phyloP scores from a whole-genome alignment of 2,113 vertebrate species.

The Brachyhypopomus occidentalis region DNA sequence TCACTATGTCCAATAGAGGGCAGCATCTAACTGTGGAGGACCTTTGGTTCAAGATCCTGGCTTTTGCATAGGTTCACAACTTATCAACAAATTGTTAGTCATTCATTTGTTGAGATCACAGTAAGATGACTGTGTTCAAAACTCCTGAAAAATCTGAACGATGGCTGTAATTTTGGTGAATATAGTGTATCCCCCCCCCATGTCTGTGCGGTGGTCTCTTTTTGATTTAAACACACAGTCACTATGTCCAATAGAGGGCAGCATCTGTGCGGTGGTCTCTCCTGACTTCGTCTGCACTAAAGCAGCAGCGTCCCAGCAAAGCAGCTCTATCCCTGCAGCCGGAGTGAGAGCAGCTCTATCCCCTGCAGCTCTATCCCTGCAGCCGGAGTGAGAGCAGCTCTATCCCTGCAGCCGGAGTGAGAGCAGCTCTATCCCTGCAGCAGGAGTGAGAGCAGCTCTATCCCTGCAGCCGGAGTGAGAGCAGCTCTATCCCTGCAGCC shows the following conservation, averaged over 20 bases:
- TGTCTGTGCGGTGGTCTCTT: not conserved
- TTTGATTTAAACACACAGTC: not conserved
- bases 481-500: no score
- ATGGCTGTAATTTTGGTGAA: no score
- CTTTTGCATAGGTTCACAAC: not conserved
- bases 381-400: no score
- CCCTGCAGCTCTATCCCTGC: no score
- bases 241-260: constrained; percentile 56
- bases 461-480: no score
- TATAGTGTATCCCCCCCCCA: no score
- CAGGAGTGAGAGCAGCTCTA: no score
- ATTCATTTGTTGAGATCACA: not conserved
- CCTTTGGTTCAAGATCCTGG: not conserved
- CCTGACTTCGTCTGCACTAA: no score
- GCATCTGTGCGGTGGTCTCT: constrained; percentile 19
- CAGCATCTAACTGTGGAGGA: constrained; percentile 32
- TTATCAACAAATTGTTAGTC: not conserved
- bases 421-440: no score
- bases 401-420: no score
- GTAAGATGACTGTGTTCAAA: not conserved
- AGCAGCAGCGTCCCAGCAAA: no score
- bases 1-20: constrained; percentile 55
- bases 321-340: not conserved
- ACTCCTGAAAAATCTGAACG: not conserved
- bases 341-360: no score